Base-by-base conservation (phyloP, 1,140 invertebrate species). In the Latrodectus geometricus region DNA sequence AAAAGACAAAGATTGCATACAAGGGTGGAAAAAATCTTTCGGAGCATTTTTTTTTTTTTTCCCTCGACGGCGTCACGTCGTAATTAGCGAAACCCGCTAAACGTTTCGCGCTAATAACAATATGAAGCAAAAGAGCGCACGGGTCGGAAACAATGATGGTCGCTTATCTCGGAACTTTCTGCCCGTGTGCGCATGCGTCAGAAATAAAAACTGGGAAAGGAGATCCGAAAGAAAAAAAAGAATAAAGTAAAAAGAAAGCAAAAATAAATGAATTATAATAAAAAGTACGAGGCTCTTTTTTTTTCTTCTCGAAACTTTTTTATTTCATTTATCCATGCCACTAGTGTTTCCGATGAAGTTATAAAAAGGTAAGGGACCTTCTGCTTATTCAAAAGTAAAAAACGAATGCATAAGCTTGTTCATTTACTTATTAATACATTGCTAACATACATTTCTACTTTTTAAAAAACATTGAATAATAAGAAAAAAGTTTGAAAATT, bases 261-360 rank as follows among this genome's bases (percentile, higher is more conserved):
- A 35, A 54, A 68, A 84, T 74, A 84, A 84, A 84, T 84, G 77
- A 79, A 79, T 79, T 79, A 79, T 79, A n/a, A 74, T 50, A 77
- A 82, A 83, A 83, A 83, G 21, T 74, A 50, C 20, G 21, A 83
- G 80, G 73, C 48, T 74, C 68, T 81, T 82, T 81, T 82, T 81
- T 35, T 83, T 65, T 20, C 20, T 50, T 49, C 8, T 74, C 76
- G 15, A 23, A n/a, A 23, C 9, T 61, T 48, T 74, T 65, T 83
- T 83, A 56, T 74, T 72, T 4, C 66, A 35, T 54, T 23, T 80
- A 21, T 70, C n/a, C n/a, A n/a, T 54, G 49, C 78, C 78, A 14
- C 72, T 23, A 83, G 70, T 35, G 35, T 83, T 83, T 83, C 80
- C 80, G 80, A 83, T 83, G 80, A 83, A 83, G 80, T 83, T 83